A percentile compares a stretch with the other conserved stretches of the same genome.
phyloP scores from a whole-genome alignment of 2,797 vertebrate genomes.

The Staurois parvus region DNA sequence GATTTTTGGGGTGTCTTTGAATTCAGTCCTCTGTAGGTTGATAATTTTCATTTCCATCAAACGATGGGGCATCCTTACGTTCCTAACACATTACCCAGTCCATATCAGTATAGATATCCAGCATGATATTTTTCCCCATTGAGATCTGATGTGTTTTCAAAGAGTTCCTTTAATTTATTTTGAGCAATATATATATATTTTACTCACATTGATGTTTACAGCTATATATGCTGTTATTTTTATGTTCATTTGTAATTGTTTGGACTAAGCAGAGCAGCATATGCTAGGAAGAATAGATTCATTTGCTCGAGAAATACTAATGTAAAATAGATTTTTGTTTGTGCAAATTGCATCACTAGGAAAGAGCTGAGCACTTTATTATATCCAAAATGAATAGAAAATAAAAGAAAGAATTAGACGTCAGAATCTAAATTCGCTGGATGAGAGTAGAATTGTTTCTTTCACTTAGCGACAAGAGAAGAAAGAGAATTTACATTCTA shows the following conservation, averaged over 20 bases:
- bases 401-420: constrained; percentile 8
- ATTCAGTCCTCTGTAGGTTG: too few species aligned
- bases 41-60: too few species aligned
- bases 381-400: constrained; percentile 43
- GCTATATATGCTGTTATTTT: neutral
- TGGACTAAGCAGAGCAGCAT: neutral
- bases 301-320: constrained; percentile 45
- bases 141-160: too few species aligned
- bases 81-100: too few species aligned
- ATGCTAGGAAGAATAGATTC: constrained; percentile 1
- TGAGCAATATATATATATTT: too few species aligned
- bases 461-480: constrained; percentile 45
- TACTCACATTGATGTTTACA: neutral
- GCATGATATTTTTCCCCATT: too few species aligned
- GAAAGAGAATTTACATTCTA: constrained; percentile 45
- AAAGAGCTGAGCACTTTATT: constrained; percentile 50
- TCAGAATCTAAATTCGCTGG: constrained; percentile 41
- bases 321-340: constrained; percentile 53
- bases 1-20: too few species aligned
- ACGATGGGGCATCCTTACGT: too few species aligned
- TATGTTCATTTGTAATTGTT: constrained; percentile 17
- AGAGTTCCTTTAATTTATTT: too few species aligned
- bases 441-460: constrained; percentile 51
- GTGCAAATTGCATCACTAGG: constrained; percentile 45
- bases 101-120: too few species aligned